Base-by-base conservation (phyloP, 2,888 invertebrate genomes). In the Harmothoe impar region DNA sequence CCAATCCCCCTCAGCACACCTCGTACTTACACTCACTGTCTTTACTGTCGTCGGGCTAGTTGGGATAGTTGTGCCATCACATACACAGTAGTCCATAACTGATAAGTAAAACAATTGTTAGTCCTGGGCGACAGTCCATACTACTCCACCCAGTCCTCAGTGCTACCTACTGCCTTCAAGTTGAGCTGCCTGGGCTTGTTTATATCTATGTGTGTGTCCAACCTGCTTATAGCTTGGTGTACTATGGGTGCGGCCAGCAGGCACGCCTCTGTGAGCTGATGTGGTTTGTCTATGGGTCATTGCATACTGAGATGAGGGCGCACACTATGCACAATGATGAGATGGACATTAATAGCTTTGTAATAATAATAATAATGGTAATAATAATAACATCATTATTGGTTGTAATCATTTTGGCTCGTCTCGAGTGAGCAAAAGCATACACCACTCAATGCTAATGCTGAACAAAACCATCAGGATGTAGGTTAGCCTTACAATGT, bases 161-260 rank as follows among this genome's bases (percentile, higher is more conserved):
- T 84, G n/a, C 86, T 20, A 86, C 52, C 25, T 81, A 86, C 52
- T 54, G 56, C 52, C 86, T 86, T 86, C 86, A 86, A 54, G 86
- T 86, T 86, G 86, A 86, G 86, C 86, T 86, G 86, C 86, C 86
- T 84, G 84, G 86, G 54, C 86, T 54, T 86, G 52, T 86, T 43
- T 81, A 35, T 23, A 17, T 81, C 25, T 43, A 43, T 77, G 81
- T 81, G 29, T 5, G 5, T 72, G 72, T 29, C 43, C 43, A 43
- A 43, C 77, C 77, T 77, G 77, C 29, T 77, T 77, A 77, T n/a
- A 77, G 77, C 77, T 77, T 23, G 29, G 25, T 77, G 25, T 77
- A 77, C 25, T 31, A 31, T 25, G 25, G 77, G 25, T 77, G 25
- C 77, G 31, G 1, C 29, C 77, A 31, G 15, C 68, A 25, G n/a